A percentile compares a stretch with the other conserved stretches of the same genome.
Conservation (phyloP, 2,113 vertebrate species). For the Saccopteryx leptura region DNA sequence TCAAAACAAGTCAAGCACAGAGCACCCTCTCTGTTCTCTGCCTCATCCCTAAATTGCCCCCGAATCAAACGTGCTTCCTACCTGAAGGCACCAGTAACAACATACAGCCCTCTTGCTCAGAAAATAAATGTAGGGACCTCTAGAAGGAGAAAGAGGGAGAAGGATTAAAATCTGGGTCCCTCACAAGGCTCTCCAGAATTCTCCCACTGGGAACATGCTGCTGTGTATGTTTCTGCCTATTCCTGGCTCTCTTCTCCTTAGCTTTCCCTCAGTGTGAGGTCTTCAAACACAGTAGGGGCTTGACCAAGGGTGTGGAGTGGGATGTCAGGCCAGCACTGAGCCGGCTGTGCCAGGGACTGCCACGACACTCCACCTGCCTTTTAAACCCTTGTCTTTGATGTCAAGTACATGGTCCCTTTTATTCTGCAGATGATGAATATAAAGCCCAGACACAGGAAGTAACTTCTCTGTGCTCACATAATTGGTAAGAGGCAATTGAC, state of each 20-base stretch:
- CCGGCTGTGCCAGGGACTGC: background rate
- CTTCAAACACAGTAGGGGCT: background rate
- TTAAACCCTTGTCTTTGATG: background rate
- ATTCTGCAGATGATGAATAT: constrained; percentile 21
- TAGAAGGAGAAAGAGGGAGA: background rate
- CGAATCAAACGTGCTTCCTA: constrained; percentile 50
- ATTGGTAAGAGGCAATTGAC: background rate
- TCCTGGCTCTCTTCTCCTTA: background rate
- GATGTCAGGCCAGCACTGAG: background rate
- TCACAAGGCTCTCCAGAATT: background rate
- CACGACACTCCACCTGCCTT: background rate
- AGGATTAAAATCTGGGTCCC: background rate
- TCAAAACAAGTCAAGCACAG: background rate
- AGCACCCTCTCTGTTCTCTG: background rate
- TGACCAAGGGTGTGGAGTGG: background rate
- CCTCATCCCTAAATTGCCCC: background rate
- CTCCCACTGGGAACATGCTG: background rate
- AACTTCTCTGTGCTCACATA: background rate
- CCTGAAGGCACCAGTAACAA: background rate
- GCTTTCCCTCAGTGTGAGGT: background rate
- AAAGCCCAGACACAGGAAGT: background rate
- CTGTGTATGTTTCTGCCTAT: background rate
- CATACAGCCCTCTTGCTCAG: background rate
- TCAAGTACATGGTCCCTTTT: background rate
- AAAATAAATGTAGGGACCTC: background rate